These are phyloP conservation scores for Orcinus orca DNA, from an alignment of 2,113 vertebrate genomes.

Conservation along the genomic window DNA sequence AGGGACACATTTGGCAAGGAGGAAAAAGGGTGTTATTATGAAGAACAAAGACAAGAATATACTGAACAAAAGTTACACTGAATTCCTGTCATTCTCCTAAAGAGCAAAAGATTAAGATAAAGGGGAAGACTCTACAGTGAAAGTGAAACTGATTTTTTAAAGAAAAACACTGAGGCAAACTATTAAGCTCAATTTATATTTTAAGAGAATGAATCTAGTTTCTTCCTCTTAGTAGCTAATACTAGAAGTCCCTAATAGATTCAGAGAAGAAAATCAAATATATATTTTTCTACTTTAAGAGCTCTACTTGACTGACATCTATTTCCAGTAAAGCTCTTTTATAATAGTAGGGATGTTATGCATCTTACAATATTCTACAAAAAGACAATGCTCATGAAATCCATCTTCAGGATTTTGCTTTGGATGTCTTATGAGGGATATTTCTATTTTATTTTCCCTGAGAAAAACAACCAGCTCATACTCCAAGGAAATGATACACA, in stretches of 20 bases:
- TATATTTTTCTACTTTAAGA: constrained; percentile 32
- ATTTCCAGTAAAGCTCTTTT: constrained; percentile 30
- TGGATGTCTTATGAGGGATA: constrained; percentile 33
- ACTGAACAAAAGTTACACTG: constrained; percentile 48
- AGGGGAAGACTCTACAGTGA: constrained; percentile 49
- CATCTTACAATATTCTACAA: constrained; percentile 18
- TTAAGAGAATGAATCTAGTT: constrained; percentile 45
- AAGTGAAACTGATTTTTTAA: constrained; percentile 34
- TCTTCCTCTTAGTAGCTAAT: constrained; percentile 39
- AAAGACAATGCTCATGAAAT: constrained; percentile 42
- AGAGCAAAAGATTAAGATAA: constrained; percentile 57
- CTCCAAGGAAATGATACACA: constrained; percentile 38
- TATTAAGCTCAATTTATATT: constrained; percentile 37
- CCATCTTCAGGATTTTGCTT: constrained; percentile 49
- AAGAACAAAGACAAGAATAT: constrained; percentile 69
- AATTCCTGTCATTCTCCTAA: constrained; percentile 54
- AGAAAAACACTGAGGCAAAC: constrained; percentile 2
- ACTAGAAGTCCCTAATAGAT: constrained; percentile 30
- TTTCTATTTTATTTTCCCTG: constrained; percentile 46
- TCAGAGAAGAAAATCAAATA: constrained; percentile 54
- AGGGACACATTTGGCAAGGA: constrained; percentile 58
- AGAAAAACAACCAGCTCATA: constrained; percentile 58
- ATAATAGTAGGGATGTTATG: constrained; percentile 43
- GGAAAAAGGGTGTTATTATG: constrained; percentile 21
- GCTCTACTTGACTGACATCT: constrained; percentile 9